These are phyloP conservation scores for Salarias fasciatus DNA, from an alignment of 2,797 vertebrate genomes.

Conservation along the genomic window DNA sequence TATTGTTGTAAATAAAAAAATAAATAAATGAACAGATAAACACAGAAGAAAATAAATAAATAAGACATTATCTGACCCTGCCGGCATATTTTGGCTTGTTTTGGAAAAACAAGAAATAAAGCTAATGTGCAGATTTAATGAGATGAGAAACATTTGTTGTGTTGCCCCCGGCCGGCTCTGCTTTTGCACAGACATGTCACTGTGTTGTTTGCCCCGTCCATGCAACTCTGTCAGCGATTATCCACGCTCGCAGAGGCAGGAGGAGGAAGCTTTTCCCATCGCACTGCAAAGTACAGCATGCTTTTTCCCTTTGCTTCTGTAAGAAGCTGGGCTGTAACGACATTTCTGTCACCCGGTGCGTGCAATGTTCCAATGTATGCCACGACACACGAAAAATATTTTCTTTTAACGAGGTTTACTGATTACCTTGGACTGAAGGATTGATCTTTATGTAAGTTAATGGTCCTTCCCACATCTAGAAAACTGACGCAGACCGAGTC, in stretches of 20 bases:
- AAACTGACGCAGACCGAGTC: neutral
- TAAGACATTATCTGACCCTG: neutral
- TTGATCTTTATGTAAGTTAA: neutral
- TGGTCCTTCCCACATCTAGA: neutral
- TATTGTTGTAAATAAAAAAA: neutral
- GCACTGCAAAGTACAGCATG: too few relatives aligned
- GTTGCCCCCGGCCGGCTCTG: slow-evolving; percentile 22
- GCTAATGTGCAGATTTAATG: slow-evolving; percentile 28
- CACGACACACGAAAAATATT: too few relatives aligned
- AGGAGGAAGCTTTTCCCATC: slow-evolving; percentile 2
- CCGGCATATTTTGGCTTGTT: neutral
- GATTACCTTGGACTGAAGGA: neutral
- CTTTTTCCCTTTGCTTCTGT: neutral
- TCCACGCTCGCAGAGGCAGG: slow-evolving; percentile 38
- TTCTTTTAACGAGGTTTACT: neutral
- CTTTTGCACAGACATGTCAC: slow-evolving; percentile 10
- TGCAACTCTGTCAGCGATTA: slow-evolving; percentile 54
- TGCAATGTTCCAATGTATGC: neutral
- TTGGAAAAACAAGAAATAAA: slow-evolving; percentile 11
- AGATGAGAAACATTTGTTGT: slow-evolving; percentile 35
- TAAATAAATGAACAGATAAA: too few relatives aligned
- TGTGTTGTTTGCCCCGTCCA: slow-evolving; percentile 30
- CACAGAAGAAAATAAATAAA: neutral
- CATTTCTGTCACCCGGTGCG: slow-evolving; percentile 4
- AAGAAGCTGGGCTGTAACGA: neutral